Evolutionary conservation across 2,113 vertebrate species (phyloP).

Genomic region (Cavia aperea): DNA sequence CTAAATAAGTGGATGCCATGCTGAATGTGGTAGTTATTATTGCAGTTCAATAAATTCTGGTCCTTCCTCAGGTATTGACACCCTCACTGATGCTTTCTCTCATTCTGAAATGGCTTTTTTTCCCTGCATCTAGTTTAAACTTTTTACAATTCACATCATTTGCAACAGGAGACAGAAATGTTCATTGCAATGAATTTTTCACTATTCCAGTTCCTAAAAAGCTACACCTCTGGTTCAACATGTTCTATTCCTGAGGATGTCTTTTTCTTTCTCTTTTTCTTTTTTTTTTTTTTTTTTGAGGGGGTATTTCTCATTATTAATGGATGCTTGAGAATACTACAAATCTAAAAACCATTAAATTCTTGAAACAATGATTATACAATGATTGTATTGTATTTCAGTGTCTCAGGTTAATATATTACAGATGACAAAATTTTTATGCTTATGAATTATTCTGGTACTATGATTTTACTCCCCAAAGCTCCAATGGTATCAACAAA

Average conservation of each 20-base stretch:
- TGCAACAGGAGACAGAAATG: not conserved
- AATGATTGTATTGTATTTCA: not conserved
- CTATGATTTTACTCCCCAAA: not conserved
- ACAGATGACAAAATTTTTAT: not conserved
- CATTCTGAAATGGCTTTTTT: not conserved
- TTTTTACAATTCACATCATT: not conserved
- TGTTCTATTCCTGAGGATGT: not conserved
- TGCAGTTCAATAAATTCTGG: not conserved
- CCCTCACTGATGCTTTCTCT: not conserved
- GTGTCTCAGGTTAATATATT: not conserved
- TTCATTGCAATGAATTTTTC: not conserved
- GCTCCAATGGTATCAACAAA: not conserved
- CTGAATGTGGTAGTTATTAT: not conserved
- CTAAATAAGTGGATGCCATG: not conserved
- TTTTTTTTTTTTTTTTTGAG: too few relatives aligned
- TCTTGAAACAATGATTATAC: not conserved
- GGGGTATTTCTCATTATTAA: not conserved
- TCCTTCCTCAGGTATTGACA: not conserved
- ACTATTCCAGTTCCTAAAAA: not conserved
- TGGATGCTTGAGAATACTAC: too few relatives aligned
- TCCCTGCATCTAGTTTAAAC: not conserved
- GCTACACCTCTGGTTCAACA: not conserved
- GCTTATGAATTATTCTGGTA: not conserved
- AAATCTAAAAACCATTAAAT: not conserved
- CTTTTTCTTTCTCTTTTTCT: too few relatives aligned